A percentile compares a stretch with the other conserved stretches of the same genome.
These are phyloP conservation scores for Anagyrus pseudococci DNA, from an alignment of 2,888 invertebrate species.

Conservation along the genomic window DNA sequence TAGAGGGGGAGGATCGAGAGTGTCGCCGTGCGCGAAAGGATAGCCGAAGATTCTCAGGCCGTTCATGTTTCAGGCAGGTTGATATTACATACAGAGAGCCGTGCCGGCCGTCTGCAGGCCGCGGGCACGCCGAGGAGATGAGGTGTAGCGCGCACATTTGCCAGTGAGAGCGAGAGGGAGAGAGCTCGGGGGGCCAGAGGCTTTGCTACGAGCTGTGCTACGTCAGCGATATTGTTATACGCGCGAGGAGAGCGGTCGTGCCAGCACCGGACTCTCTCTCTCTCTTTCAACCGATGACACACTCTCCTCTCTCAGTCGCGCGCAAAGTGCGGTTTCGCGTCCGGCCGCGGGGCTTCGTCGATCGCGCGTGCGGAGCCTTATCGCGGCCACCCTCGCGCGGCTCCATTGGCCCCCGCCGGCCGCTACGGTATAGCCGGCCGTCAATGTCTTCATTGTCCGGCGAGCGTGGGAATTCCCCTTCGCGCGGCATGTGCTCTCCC, in stretches of 20 bases:
- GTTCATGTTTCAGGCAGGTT: constrained; percentile 62
- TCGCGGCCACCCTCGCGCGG: neutral
- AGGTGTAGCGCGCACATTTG: neutral
- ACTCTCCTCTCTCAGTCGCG: no score
- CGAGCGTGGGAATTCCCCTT: constrained; percentile 31
- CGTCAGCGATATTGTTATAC: constrained; percentile 51
- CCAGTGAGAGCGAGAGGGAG: constrained; percentile 1
- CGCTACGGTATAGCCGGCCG: constrained; percentile 3
- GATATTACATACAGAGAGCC: constrained; percentile 60
- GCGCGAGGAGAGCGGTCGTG: constrained; percentile 43
- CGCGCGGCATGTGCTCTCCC: neutral
- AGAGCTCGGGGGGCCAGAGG: constrained; percentile 10
- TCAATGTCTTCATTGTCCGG: constrained; percentile 38
- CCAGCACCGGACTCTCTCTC: constrained; percentile 37
- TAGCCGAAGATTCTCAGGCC: constrained; percentile 59
- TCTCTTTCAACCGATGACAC: no score
- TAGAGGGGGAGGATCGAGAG: neutral
- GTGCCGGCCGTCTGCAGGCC: neutral
- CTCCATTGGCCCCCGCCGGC: neutral
- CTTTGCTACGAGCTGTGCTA: no score
- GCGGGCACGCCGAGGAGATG: neutral
- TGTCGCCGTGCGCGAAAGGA: constrained; percentile 22
- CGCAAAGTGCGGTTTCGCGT: constrained; percentile 60
- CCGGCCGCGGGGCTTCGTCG: constrained; percentile 50
- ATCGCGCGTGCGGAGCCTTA: constrained; percentile 3